These are phyloP conservation scores for Aptenodytes forsteri DNA, from an alignment of 2,113 vertebrate species.

Conservation along the genomic window DNA sequence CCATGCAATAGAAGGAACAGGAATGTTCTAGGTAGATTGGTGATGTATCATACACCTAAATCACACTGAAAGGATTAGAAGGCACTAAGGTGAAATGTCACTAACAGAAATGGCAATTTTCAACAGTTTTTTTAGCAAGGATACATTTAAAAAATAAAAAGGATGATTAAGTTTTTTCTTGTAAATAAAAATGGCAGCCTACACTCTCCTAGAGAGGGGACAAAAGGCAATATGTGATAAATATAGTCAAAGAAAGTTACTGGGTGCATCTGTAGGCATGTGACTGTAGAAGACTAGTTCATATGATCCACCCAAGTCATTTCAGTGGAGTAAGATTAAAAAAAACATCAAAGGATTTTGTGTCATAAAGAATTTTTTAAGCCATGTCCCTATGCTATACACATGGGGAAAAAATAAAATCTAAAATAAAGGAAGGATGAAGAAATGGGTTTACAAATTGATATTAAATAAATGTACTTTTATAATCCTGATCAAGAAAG, in stretches of 20 bases:
- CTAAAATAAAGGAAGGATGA: not conserved
- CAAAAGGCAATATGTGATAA: not conserved
- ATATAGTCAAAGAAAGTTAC: not conserved
- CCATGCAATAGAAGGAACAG: not conserved
- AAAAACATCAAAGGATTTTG: not conserved
- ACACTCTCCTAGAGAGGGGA: not conserved
- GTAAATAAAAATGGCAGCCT: not conserved
- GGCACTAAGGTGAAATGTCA: not conserved
- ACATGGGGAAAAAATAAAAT: not conserved
- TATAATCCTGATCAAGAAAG: not conserved
- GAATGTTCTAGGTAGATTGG: not conserved
- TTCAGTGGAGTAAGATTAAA: not conserved
- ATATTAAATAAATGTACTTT: not conserved
- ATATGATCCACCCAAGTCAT: not conserved
- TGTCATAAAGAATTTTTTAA: not conserved
- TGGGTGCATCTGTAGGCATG: not conserved
- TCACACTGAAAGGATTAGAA: not conserved
- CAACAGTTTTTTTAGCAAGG: not conserved
- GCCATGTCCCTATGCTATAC: not conserved
- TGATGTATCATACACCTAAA: not conserved
- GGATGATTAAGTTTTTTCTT: not conserved
- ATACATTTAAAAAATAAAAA: not conserved
- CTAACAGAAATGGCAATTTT: not conserved
- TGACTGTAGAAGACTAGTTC: not conserved
- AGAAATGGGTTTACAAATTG: not conserved